phyloP scores from a whole-genome alignment of 2,113 vertebrate genomes.

The Xiphorhynchus elegans region DNA sequence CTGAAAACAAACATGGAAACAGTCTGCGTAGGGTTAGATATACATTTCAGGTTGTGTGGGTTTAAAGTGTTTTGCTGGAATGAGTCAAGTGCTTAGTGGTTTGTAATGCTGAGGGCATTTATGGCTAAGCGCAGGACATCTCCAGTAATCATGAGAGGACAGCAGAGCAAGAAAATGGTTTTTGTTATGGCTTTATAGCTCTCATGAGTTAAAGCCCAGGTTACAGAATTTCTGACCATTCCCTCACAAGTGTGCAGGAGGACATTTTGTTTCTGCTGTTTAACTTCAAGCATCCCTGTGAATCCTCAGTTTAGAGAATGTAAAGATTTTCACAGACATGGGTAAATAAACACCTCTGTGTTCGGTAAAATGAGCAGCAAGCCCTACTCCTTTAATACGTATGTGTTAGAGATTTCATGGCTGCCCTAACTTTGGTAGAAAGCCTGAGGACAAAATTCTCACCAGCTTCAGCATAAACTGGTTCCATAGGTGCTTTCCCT shows the following conservation, averaged over 20 bases:
- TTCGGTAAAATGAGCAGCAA: background rate
- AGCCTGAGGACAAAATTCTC: background rate
- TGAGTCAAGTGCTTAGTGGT: background rate
- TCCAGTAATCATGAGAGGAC: slow-evolving; percentile 38
- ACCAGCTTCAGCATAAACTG: background rate
- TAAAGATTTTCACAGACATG: background rate
- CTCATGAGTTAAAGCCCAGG: background rate
- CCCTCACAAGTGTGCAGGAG: background rate
- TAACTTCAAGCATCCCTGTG: background rate
- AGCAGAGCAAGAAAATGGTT: background rate
- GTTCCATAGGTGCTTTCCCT: background rate
- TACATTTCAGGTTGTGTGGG: background rate
- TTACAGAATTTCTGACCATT: background rate
- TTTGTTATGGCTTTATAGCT: slow-evolving; percentile 10
- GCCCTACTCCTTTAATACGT: background rate
- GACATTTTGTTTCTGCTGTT: background rate
- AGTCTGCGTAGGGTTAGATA: background rate
- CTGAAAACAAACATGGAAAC: background rate
- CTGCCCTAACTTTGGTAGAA: background rate
- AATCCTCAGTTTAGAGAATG: background rate
- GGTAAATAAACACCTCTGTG: background rate
- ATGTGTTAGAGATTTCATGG: background rate
- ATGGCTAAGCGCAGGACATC: background rate
- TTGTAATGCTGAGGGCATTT: slow-evolving; percentile 12
- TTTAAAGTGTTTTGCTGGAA: slow-evolving; percentile 44